These are phyloP conservation scores for Phaedon cochleariae DNA, from an alignment of 2,888 invertebrate genomes.

Conservation along the genomic window DNA sequence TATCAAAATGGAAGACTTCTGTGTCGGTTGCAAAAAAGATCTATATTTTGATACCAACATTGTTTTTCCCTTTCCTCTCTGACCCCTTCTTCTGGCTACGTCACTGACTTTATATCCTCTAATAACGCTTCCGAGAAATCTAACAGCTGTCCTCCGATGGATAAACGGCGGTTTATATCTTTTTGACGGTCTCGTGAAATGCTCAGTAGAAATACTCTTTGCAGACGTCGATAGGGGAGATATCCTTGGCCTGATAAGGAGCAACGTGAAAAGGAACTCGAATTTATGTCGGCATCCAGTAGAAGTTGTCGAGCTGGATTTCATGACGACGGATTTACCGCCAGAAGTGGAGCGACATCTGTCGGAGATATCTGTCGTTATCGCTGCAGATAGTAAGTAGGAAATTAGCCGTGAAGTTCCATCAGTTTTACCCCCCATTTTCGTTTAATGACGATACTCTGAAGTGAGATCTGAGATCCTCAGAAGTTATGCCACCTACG, in stretches of 20 bases:
- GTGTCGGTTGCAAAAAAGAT: too few relatives aligned
- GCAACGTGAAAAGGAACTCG: constrained; percentile 75
- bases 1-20: too few relatives aligned
- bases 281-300: constrained; percentile 68
- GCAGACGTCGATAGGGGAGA: constrained; percentile 79
- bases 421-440: too few relatives aligned
- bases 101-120: neutral
- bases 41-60: too few relatives aligned
- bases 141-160: neutral
- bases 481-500: too few relatives aligned
- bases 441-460: too few relatives aligned
- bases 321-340: constrained; percentile 69
- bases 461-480: too few relatives aligned
- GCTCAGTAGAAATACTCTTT: constrained; percentile 20
- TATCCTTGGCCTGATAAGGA: constrained; percentile 75
- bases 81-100: too few relatives aligned
- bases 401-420: too few relatives aligned
- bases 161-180: neutral
- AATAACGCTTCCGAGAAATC: neutral
- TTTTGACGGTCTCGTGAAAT: neutral
- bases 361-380: constrained; percentile 69
- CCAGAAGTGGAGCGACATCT: constrained; percentile 66
- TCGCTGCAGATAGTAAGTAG: constrained; percentile 84
- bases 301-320: constrained; percentile 74
- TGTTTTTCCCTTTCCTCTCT: too few relatives aligned